Evolutionary conservation across 2,888 invertebrate genomes (phyloP).

Genomic region (Sipunculus nudus): DNA sequence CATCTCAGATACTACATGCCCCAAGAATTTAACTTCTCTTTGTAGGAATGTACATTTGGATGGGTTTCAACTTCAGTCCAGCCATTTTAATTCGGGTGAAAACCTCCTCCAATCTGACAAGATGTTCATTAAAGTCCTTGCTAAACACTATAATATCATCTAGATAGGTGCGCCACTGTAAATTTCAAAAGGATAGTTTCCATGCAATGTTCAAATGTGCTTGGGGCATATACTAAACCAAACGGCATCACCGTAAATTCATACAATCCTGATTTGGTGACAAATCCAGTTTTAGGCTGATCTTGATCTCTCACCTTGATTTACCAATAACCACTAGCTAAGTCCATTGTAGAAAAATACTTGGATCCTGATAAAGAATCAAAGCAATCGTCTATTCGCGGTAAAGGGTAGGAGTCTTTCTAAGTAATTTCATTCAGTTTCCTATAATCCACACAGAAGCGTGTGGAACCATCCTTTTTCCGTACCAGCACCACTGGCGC

Average conservation of each 20-base stretch:
- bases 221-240: conserved; percentile 31
- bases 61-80: conserved; percentile 19
- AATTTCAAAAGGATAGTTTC: conserved; percentile 45
- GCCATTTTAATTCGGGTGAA: conserved; percentile 12
- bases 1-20: conserved; percentile 10
- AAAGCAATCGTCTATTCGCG: conserved; percentile 16
- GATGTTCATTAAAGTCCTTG: conserved; percentile 31
- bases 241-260: conserved; percentile 51
- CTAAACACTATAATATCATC: conserved; percentile 56
- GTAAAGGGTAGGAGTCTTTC: conserved; percentile 8
- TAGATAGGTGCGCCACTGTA: conserved; percentile 49
- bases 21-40: conserved; percentile 10
- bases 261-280: conserved; percentile 16
- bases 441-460: conserved; percentile 20
- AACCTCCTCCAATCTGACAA: conserved; percentile 1
- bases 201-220: conserved; percentile 56
- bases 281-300: not conserved
- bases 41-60: conserved; percentile 16
- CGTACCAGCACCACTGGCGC: conserved; percentile 10
- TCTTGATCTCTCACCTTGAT: conserved; percentile 8
- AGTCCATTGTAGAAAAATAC: not conserved
- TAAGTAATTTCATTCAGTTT: conserved; percentile 9
- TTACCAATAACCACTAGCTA: not conserved
- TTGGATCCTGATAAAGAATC: conserved; percentile 4
- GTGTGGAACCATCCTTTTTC: conserved; percentile 5